Percentiles rank a stretch among this genome's conserved stretches.
phyloP scores from a whole-genome alignment of 2,888 invertebrate species.

The Atethmia centrago region DNA sequence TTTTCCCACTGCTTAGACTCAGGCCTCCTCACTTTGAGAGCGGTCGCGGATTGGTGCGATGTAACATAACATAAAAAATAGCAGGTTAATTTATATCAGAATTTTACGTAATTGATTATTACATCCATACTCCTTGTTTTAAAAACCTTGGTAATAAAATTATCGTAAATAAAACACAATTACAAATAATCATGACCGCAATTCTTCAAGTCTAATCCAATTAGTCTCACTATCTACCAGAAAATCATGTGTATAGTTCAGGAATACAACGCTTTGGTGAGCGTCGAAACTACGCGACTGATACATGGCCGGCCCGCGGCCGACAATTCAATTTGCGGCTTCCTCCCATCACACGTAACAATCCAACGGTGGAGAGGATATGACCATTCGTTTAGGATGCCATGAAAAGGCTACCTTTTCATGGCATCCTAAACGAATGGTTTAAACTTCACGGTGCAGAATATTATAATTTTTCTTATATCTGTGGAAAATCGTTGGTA shows the following conservation, averaged over 20 bases:
- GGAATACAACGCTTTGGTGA: constrained; percentile 30
- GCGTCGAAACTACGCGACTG: constrained; percentile 31
- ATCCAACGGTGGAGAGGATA: constrained; percentile 35
- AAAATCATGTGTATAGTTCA: constrained; percentile 25
- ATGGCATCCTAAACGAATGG: constrained; percentile 41
- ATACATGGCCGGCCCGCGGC: constrained; percentile 38
- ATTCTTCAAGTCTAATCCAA: too few species aligned
- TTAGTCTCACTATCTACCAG: background rate
- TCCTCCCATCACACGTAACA: constrained; percentile 61
- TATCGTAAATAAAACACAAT: too few species aligned
- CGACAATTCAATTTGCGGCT: constrained; percentile 72
- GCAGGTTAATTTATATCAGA: background rate
- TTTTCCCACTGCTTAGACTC: background rate
- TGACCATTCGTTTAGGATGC: too few species aligned
- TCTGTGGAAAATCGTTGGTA: too few species aligned
- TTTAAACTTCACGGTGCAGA: constrained; percentile 3
- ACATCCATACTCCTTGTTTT: background rate
- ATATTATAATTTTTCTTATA: background rate
- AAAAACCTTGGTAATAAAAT: background rate
- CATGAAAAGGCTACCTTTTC: constrained; percentile 24
- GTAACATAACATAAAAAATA: background rate
- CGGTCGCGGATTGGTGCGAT: background rate
- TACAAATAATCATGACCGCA: background rate
- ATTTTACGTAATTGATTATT: background rate
- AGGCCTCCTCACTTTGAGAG: background rate